Percentiles rank a stretch among this genome's conserved stretches.
These are phyloP conservation scores for Eudorcas thomsonii DNA, from an alignment of 2,113 vertebrate species.

Conservation along the genomic window DNA sequence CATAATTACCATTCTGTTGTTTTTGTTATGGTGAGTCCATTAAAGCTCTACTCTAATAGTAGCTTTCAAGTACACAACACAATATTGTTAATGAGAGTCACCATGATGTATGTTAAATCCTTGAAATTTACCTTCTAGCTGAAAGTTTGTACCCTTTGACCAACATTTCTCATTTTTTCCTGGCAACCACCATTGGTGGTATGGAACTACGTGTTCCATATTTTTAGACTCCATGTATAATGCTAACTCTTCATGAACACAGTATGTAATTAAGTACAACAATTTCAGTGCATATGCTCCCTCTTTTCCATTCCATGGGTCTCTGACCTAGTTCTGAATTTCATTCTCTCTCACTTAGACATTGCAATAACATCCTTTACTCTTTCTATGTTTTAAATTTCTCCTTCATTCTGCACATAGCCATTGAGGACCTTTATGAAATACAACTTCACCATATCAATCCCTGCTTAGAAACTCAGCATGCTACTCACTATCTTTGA, in stretches of 20 bases:
- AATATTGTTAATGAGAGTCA: background rate
- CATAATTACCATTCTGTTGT: background rate
- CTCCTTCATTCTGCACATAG: background rate
- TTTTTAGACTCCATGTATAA: background rate
- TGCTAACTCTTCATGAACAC: background rate
- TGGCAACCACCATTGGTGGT: background rate
- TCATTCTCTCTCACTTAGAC: background rate
- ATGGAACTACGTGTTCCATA: background rate
- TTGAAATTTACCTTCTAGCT: background rate
- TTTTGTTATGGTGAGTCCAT: background rate
- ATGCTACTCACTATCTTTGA: background rate
- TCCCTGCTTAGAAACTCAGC: background rate
- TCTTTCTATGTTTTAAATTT: background rate
- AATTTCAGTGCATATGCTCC: background rate
- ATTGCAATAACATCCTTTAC: background rate
- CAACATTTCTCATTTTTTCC: background rate
- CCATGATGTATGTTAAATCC: background rate
- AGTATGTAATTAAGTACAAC: background rate
- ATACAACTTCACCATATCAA: background rate
- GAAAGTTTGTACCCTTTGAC: background rate
- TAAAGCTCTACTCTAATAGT: background rate
- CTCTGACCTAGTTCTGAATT: background rate
- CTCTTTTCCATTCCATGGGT: background rate
- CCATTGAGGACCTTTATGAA: background rate
- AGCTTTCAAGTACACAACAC: background rate